Base-by-base conservation (phyloP, 2,888 invertebrate species). In the Nebria salina region DNA sequence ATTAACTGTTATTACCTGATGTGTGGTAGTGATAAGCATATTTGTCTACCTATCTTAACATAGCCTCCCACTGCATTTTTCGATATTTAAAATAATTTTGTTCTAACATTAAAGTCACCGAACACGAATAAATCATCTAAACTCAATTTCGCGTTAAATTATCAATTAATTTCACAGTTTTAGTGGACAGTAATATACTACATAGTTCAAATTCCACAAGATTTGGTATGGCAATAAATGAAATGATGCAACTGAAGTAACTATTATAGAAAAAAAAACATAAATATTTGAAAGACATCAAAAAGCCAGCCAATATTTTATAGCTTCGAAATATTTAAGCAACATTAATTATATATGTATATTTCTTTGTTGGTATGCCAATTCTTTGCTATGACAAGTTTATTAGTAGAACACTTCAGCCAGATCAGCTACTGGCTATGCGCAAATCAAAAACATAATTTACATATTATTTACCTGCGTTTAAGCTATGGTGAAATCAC, bases 391-490 rank as follows among this genome's bases (percentile, higher is more conserved):
- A 54, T 13, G 54, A 54, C 54, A 54, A 54, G 54, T 54, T 54
- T 54, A 54, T 54, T 54, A 54, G 54, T 54, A 54, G 54, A 54
- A 54, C 54, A 54, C 54, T 54, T 54, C 34, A 13, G 54, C 8
- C 54, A 54, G 8, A 54, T 54, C 54, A 54, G 54, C 54, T 54
- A 54, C 54, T 54, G 54, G 54, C 54, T 54, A 54, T 54, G 54
- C 54, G 54, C 54, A 54, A 54, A 54, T 54, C 54, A 54, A 54
- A 54, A 54, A 54, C 54, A 54, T 54, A 54, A 54, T 54, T 54
- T 54, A 13, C 54, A 54, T 54, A 54, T 54, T 54, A 54, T 54
- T 54, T 54, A 54, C 54, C 4, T 54, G 54, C 54, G 54, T 54
- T 54, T 54, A 11, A 54, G 34, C 54, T 54, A 54, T 54, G 54